These are phyloP conservation scores for Ricordea florida DNA, from an alignment of 92 coral and sea anemone species.

Conservation along the genomic window DNA sequence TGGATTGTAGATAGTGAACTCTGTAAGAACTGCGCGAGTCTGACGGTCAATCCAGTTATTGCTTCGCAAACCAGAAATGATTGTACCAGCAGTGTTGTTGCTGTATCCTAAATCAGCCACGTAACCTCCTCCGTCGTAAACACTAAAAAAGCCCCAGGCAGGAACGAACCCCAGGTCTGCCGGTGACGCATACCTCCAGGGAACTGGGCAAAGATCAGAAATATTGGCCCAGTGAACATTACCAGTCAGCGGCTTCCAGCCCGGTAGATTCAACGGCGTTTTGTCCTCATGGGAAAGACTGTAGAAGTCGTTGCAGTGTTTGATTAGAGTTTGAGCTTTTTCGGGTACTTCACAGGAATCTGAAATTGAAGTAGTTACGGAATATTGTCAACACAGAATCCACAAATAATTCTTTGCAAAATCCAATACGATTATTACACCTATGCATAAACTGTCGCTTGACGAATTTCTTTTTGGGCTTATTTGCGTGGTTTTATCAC, in stretches of 20 bases:
- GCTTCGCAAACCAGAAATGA: constrained; percentile 38
- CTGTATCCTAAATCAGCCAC: constrained; percentile 79
- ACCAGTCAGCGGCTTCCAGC: constrained; percentile 50
- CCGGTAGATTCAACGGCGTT: constrained; percentile 53
- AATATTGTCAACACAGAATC: no score
- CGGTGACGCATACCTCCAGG: constrained; percentile 75
- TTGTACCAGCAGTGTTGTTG: constrained; percentile 3
- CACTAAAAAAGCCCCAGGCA: constrained; percentile 69
- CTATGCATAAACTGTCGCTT: no score
- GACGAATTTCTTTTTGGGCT: no score
- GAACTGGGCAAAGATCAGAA: constrained; percentile 72
- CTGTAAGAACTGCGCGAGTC: constrained; percentile 74
- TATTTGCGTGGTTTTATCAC: no score
- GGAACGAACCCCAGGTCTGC: constrained; percentile 33
- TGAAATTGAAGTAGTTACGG: constrained; percentile 22
- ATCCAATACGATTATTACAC: no score
- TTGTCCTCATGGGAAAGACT: constrained; percentile 69
- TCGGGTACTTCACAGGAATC: constrained; percentile 73
- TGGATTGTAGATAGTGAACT: constrained; percentile 70
- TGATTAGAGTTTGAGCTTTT: constrained; percentile 4
- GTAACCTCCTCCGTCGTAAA: constrained; percentile 84
- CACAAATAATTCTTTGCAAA: no score
- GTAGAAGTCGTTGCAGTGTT: constrained; percentile 64
- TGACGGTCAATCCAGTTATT: constrained; percentile 74
- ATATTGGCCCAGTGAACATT: constrained; percentile 46